Base-by-base conservation (phyloP, 2,797 vertebrate species). In the Pipistrellus nathusii region DNA sequence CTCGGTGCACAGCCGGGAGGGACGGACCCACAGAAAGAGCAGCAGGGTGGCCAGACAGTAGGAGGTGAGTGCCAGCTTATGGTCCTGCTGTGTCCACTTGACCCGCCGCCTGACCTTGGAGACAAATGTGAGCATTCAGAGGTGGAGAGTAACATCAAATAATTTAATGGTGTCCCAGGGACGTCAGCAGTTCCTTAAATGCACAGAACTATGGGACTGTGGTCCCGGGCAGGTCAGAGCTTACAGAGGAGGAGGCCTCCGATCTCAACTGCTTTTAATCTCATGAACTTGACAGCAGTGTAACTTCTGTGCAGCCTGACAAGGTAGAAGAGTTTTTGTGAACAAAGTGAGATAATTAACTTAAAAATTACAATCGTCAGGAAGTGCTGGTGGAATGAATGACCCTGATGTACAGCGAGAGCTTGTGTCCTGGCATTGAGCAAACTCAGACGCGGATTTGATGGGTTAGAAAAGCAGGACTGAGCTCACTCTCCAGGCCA, bases 1-100 rank as follows among this genome's bases (percentile, higher is more conserved):
- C 55, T 57, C 8, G 8, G 20, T 9, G 21, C 11, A 9, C 4
- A 9, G 55, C 55, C 6, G 12, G 27, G 59, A 14, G 59, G 59
- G 59, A 30, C 14, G 59, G 59, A 62, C 57, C 57, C 25, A 27
- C 57, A 14, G 57, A 62, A 62, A 62, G 25, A 30, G 25, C 57
- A 6, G 55, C 57, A 13, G 57, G 25, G 57, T 62, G 57, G 27
- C 57, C 10, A 25, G 25, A 1, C 59, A 30, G 17, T 2, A 5
- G 64, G 97, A 98, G 97, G 98, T 98, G 98, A 99, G 98, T 97
- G 98, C 98, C 98, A 98, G 97, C 95, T 97, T 97, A 97, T 96
- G 97, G 96, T 97, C 95, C 97, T 97, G 94, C 94, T 95, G 97
- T 95, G 97, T 97, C 98, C 98, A 98, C 97, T 98, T 94, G 94